phyloP scores from a whole-genome alignment of 35 echinoderm and acorn worm species.

The Patiria miniata region DNA sequence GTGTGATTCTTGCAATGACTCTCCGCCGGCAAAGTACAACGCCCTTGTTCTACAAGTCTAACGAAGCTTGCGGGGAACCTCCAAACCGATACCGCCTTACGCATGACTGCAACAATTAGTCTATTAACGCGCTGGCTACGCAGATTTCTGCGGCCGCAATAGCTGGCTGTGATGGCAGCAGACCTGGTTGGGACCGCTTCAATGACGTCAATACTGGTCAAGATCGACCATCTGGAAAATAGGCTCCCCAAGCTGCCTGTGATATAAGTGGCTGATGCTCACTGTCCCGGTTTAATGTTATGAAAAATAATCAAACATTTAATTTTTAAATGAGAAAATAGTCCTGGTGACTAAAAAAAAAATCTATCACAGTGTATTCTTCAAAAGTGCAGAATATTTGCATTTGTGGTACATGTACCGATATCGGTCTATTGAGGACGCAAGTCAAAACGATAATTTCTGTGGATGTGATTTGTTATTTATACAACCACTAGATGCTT shows the following conservation, averaged over 20 bases:
- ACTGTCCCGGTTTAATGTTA: not conserved
- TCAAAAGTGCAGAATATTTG: too few species aligned
- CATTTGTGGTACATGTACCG: too few species aligned
- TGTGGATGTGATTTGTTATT: too few species aligned
- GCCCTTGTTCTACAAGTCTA: constrained; percentile 30
- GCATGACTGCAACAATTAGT: constrained; percentile 8
- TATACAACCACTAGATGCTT: too few species aligned
- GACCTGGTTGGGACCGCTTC: not conserved
- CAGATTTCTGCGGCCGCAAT: not conserved
- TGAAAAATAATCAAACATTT: too few species aligned
- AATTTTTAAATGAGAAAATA: too few species aligned
- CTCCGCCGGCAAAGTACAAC: constrained; percentile 1
- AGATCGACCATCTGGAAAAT: constrained; percentile 11
- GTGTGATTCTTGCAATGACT: not conserved
- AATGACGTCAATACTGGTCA: constrained; percentile 8
- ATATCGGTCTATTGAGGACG: too few species aligned
- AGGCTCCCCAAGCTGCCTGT: not conserved
- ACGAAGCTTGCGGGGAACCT: constrained; percentile 13
- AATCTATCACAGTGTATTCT: too few species aligned
- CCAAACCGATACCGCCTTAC: not conserved
- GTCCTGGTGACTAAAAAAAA: too few species aligned
- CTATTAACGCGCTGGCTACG: constrained; percentile 10
- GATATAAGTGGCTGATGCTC: constrained; percentile 11
- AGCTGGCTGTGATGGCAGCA: not conserved
- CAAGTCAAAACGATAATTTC: too few species aligned